Evolutionary conservation across 2,113 vertebrate species (phyloP).

Genomic region (Caranx melampygus): DNA sequence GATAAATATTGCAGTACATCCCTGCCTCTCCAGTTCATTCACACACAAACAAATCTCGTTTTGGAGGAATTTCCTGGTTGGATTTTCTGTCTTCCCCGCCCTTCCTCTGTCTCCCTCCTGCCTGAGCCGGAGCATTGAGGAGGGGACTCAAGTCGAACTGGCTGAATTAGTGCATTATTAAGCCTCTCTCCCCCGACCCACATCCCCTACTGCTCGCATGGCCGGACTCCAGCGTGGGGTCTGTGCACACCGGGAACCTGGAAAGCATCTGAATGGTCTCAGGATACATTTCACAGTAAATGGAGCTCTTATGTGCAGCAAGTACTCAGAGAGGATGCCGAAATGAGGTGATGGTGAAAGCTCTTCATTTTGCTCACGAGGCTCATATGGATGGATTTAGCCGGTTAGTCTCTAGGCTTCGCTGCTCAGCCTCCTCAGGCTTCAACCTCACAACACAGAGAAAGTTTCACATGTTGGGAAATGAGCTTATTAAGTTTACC

Average conservation of each 20-base stretch:
- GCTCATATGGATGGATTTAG: conserved; percentile 4
- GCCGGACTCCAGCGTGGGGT: conserved; percentile 39
- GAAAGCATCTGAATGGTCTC: conserved; percentile 27
- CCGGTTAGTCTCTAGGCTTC: background rate
- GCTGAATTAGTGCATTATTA: conserved; percentile 70
- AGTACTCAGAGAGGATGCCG: conserved; percentile 1
- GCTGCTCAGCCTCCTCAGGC: conserved; percentile 10
- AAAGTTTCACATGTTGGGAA: no score
- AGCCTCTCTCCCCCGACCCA: conserved; percentile 53
- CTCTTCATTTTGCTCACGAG: conserved; percentile 34
- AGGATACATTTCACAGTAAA: conserved; percentile 58
- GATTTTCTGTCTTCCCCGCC: conserved; percentile 36
- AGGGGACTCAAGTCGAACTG: conserved; percentile 25
- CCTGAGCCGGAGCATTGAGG: background rate
- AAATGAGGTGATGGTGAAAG: conserved; percentile 59
- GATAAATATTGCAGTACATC: conserved; percentile 38
- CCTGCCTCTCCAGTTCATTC: conserved; percentile 61
- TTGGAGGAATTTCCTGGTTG: conserved; percentile 55
- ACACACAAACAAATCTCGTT: conserved; percentile 61
- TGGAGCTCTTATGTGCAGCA: conserved; percentile 49
- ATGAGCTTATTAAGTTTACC: no score
- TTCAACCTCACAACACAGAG: background rate
- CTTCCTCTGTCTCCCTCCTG: conserved; percentile 43
- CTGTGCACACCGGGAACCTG: conserved; percentile 28
- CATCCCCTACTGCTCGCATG: conserved; percentile 47